Base-by-base conservation (phyloP, 2,797 vertebrate species). In the Esox lucius region DNA sequence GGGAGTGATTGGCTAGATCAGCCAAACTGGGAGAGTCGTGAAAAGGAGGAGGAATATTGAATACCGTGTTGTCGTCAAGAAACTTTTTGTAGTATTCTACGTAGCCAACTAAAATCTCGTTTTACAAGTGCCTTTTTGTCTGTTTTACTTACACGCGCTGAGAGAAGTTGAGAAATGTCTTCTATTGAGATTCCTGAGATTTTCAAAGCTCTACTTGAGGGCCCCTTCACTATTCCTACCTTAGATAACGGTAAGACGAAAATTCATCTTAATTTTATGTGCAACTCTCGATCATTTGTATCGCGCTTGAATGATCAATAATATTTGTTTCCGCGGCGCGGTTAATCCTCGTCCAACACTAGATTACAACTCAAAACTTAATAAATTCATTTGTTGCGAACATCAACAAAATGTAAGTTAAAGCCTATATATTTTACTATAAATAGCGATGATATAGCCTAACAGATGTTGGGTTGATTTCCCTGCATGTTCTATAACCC, bases 171-270 rank as follows among this genome's bases (percentile, higher is more conserved):
- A 5, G 49, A 74, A 86, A 71, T 94, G 93, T 84, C 86, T 65
- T 59, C 86, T 56, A 59, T 89, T 71, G 97, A 98, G 87, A 96
- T 98, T 78, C 96, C 96, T 0, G 96, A 98, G 88, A 93, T 97
- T 74, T 94, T 98, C 79, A 97, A 93, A 87, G 87, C 94, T 72
- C 86, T 99, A 65, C 93, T 98, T 80, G 96, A 98, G 61, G 93
- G 94, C 67, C 95, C 95, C 9, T 92, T 96, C 48, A 93, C 93
- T 80, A 93, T 95, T 82, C 92, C 92, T 0, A 94, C 83, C 80
- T 90, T 93, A 83, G 92, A 93, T 68, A 81, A 92, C 91, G 96
- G 97, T 98, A 94, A 94, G 95, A 84, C 19, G 4, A 24, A 6
- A 68, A 24, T n/a, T n/a, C 24, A 28, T 49, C 46, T 15, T 24